Percentiles rank a stretch among this genome's conserved stretches.
Evolutionary conservation across 2,797 vertebrate species (phyloP).

Genomic region (Pantherophis vulpinus): DNA sequence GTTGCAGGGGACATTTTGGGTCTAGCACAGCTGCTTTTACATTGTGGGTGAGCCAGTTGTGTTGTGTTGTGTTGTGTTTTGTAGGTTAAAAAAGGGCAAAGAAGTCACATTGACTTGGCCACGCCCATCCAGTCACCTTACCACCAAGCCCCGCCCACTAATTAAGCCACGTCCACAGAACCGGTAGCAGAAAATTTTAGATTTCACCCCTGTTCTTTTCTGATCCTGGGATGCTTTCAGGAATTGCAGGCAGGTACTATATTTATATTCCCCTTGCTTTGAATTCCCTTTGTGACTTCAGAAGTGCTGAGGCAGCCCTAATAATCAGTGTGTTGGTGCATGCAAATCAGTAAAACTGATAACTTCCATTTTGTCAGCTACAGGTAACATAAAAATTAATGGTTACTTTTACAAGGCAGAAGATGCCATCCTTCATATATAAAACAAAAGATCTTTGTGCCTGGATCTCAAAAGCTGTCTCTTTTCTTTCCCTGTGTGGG

Average conservation of each 20-base stretch:
- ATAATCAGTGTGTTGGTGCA: background rate
- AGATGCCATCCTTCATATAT: constrained; percentile 2
- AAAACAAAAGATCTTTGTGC: background rate
- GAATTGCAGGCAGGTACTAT: background rate
- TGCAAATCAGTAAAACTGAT: background rate
- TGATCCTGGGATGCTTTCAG: background rate
- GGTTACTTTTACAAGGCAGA: background rate
- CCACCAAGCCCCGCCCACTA: too few relatives aligned
- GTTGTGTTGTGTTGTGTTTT: too few relatives aligned
- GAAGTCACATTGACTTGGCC: too few relatives aligned
- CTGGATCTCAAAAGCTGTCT: background rate
- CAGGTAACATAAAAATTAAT: background rate
- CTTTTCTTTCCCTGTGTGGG: background rate
- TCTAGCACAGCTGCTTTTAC: too few relatives aligned
- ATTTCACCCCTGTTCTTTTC: background rate
- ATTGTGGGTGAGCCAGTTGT: too few relatives aligned
- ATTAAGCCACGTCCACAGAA: too few relatives aligned
- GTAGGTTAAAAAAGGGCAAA: too few relatives aligned
- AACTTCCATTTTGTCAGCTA: background rate
- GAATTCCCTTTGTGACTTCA: background rate
- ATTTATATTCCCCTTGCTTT: background rate
- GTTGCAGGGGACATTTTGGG: too few relatives aligned
- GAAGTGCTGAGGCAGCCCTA: background rate
- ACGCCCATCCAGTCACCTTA: too few relatives aligned
- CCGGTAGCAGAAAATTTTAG: too few relatives aligned